Evolutionary conservation across 2,888 invertebrate genomes (phyloP).

Genomic region (Agonopterix subpropinquella): DNA sequence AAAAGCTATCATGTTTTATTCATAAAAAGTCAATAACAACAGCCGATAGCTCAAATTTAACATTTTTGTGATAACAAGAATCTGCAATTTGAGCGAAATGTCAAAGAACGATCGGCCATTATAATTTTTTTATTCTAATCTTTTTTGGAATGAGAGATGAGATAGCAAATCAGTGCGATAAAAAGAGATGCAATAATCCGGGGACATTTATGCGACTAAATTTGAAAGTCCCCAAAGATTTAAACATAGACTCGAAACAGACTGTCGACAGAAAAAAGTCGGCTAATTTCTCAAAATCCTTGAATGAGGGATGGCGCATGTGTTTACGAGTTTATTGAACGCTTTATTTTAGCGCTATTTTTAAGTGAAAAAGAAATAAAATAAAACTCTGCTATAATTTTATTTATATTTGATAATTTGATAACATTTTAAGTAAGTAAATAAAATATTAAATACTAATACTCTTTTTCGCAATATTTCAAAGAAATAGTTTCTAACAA

Average conservation of each 20-base stretch:
- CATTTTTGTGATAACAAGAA: slow-evolving; percentile 36
- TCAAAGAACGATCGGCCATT: slow-evolving; percentile 60
- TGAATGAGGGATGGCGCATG: slow-evolving; percentile 52
- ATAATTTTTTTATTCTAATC: slow-evolving; percentile 35
- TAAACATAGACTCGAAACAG: not conserved
- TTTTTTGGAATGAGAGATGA: not conserved
- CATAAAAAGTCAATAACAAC: slow-evolving; percentile 35
- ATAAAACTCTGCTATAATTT: no score
- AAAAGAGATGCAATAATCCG: no score
- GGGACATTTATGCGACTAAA: no score
- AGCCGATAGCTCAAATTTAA: slow-evolving; percentile 29
- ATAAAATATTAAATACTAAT: no score
- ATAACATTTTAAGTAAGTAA: no score
- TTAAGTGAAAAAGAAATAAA: slow-evolving; percentile 30
- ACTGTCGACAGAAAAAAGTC: slow-evolving; percentile 22
- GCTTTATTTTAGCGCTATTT: slow-evolving; percentile 50
- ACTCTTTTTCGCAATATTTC: no score
- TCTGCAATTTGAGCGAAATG: slow-evolving; percentile 33
- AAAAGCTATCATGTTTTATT: slow-evolving; percentile 41
- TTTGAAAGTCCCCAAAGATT: no score
- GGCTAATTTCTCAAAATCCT: slow-evolving; percentile 23
- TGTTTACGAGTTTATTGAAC: slow-evolving; percentile 65
- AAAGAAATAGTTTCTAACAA: no score
- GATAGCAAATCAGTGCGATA: no score
- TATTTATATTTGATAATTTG: no score